Base-by-base conservation (phyloP, 2,797 vertebrate genomes). In the Xenopus petersii region DNA sequence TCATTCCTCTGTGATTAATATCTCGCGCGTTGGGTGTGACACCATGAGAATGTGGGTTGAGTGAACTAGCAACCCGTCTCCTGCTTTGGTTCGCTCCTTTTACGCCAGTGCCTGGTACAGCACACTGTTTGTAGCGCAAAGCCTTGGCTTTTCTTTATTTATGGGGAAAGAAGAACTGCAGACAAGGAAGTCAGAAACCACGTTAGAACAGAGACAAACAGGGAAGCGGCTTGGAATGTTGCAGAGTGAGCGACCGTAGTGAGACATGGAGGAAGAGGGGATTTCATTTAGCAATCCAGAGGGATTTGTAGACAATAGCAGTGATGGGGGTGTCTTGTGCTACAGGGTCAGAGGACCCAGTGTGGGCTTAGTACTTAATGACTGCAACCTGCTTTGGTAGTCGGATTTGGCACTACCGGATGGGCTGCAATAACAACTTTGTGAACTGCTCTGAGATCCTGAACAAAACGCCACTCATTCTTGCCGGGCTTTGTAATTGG, bases 261-360 rank as follows among this genome's bases (percentile, higher is more conserved):
- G 84, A 24, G 83, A 21, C 63, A 67, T 67, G 64, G 70, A 93
- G 81, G 74, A 83, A 42, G 92, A 92, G 87, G 95, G 95, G 82
- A 91, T 94, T 30, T 96, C 94, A 61, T 98, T 98, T 88, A 98
- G 96, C 84, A 95, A 98, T 83, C 91, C 95, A 60, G 95, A 98
- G 86, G 95, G 93, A 82, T 98, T 90, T 81, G 94, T 80, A 80
- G 95, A 98, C 75, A 95, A 97, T 83, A 84, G 97, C 84, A 94
- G 93, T 6, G 96, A 98, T 10, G 93, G 96, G 83, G 97, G 97
- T 99, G 89, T n/a, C n/a, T n/a, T n/a, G n/a, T n/a, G n/a, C n/a
- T n/a, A n/a, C n/a, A n/a, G n/a, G n/a, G n/a, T n/a, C n/a, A n/a
- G n/a, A n/a, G n/a, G n/a, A n/a, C n/a, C n/a, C n/a, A n/a, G n/a